These are phyloP conservation scores for Sitta carolinensis DNA, from an alignment of 2,797 vertebrate species.

Conservation along the genomic window DNA sequence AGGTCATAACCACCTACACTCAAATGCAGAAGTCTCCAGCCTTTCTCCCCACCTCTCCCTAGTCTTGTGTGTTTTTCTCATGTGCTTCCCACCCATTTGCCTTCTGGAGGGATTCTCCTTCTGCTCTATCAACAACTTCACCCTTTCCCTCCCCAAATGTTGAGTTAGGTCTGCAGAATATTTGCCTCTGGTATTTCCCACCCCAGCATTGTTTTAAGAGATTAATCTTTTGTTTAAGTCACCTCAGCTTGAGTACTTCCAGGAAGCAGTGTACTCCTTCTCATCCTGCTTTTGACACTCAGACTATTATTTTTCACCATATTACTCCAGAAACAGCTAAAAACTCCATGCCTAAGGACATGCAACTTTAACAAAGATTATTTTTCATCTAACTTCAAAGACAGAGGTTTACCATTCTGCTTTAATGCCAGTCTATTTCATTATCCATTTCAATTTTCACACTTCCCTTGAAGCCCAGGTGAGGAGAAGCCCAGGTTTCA, in stretches of 20 bases:
- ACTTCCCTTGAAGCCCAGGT: not conserved
- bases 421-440: not conserved
- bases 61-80: not conserved
- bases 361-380: not conserved
- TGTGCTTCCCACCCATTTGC: not conserved
- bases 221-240: not conserved
- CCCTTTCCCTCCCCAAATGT: not conserved
- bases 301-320: not conserved
- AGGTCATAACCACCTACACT: constrained; percentile 12
- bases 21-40: not conserved
- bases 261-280: not conserved
- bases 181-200: not conserved
- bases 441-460: not conserved
- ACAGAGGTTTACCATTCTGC: not conserved
- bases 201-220: not conserved
- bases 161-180: not conserved
- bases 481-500: not conserved
- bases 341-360: not conserved
- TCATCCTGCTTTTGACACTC: not conserved
- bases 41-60: not conserved
- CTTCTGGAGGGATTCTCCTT: not conserved
- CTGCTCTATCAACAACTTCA: not conserved
- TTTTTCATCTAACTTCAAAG: not conserved
- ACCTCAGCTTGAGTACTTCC: not conserved
- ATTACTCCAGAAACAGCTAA: not conserved